Evolutionary conservation across 2,888 invertebrate genomes (phyloP), one percentile per base, ranked within the genome.

Genomic region (Drosophila incognita): DNA sequence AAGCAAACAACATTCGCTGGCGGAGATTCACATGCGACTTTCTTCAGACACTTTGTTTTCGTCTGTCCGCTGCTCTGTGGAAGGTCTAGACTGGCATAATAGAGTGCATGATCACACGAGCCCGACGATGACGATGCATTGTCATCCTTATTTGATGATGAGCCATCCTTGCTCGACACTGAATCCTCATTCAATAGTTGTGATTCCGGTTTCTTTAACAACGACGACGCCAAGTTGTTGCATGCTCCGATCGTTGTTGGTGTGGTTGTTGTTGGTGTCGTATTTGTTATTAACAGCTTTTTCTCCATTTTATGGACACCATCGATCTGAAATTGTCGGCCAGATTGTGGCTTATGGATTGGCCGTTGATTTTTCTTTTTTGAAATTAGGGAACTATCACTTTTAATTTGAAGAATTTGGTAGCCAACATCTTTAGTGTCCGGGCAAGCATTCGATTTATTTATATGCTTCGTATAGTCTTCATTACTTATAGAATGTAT

Each of bases 81-180:
- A 67, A 96, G 92, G 92, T 96, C 96, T 75, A 96, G 93, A 82
- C 95, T 96, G 52, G 95, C 96, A 90, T 96, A 96, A 87, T 95
- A 94, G 64, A 96, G 91, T 81, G 94, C 94, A 63, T 93, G 92
- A 74, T 93, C 93, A n/a, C 92, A 90, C 70, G 91, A 91, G 24
- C 91, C 91, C 49, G 93, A 79, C 27, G 92, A 86, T 27, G 91
- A 86, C 24, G 91, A 83, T 38, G 69, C 71, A 76, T 71, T 61
- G 5, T 70, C 69, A 54, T 76, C 75, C 31, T 79, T 81, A 24
- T 18, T 69, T 54, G 48, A 54, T 46, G 42, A 13, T 46, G 46
- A 46, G 18, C 57, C 67, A 68, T 56, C 33, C n/a, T 74, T 76
- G 57, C n/a, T 40, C 27, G 54, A 61, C 51, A 52, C 54, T 27